These are phyloP conservation scores for Platygyra sinensis DNA, from an alignment of 64 coral and sea anemone species.

Conservation along the genomic window DNA sequence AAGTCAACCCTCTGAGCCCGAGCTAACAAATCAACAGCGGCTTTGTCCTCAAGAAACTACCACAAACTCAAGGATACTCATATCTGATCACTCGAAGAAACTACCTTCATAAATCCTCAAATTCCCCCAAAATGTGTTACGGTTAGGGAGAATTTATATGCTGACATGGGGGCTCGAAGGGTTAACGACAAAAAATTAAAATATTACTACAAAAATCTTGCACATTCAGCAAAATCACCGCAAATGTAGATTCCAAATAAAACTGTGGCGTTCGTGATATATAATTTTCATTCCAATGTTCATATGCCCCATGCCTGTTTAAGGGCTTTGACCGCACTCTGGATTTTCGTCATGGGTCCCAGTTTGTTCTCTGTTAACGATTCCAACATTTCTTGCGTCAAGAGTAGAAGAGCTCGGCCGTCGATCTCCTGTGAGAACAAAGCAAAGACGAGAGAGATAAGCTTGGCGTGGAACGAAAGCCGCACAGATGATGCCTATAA, in stretches of 20 bases:
- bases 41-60: too few relatives aligned
- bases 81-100: background rate
- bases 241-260: conserved; percentile 22
- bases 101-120: background rate
- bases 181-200: conserved; percentile 19
- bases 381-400: conserved; percentile 95
- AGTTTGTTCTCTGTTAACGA: conserved; percentile 91
- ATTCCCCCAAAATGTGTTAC: background rate
- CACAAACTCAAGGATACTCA: too few relatives aligned
- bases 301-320: conserved; percentile 95
- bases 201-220: conserved; percentile 35
- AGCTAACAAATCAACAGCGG: too few relatives aligned
- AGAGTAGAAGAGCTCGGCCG: conserved; percentile 77
- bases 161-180: background rate
- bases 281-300: conserved; percentile 24
- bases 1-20: too few relatives aligned
- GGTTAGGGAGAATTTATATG: background rate
- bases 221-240: background rate
- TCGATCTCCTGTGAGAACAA: conserved; percentile 76
- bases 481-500: too few relatives aligned
- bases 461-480: too few relatives aligned
- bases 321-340: conserved; percentile 86
- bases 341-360: conserved; percentile 95
- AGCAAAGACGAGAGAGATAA: too few relatives aligned
- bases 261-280: conserved; percentile 6